Base-by-base conservation (phyloP, 1,140 invertebrate genomes). In the Arctopsyche grandis region DNA sequence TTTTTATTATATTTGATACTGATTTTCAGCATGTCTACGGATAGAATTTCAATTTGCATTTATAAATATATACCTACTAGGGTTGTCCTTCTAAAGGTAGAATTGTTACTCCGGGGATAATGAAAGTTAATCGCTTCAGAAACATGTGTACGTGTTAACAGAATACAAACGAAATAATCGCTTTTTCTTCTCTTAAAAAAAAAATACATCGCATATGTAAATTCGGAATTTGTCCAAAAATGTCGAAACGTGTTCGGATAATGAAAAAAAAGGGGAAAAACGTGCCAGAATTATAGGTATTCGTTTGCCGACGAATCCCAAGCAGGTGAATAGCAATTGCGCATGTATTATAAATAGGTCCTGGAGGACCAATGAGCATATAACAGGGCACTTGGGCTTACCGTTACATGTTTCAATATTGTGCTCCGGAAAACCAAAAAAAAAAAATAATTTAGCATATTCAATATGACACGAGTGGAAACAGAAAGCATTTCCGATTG, bases 351-450 rank as follows among this genome's bases (percentile, higher is more conserved):
- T 52, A 26, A 66, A 66, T 24, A 66, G 63, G 63, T 66, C 63
- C 63, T 66, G 0, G 21, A 19, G 63, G 63, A 26, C 9, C 63
- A 29, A 66, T 66, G 63, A 66, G 63, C 21, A 4, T 10, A 5
- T 22, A 52, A 52, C 16, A 16, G 48, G 3, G 48, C 48, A 52
- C 16, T 52, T 16, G 48, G 16, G 48, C 12, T 52, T 52, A 5
- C 24, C 63, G 19, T 5, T 29, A 66, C 63, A 66, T 24, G 63
- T 29, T 66, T 66, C 63, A 66, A 66, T n/a, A n/a, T 66, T 66
- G 26, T 22, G 63, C 14, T 9, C 12, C 48, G 58, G 19, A 60
- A 60, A 19, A 60, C 58, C 21, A 22, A 38, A 4, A 7, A 22
- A 22, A 60, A 60, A 60, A 60, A 60, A 60, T 52, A 52, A 52